A percentile compares a stretch with the other conserved stretches of the same genome.
These are phyloP conservation scores for Dicaeum eximium DNA, from an alignment of 2,113 vertebrate genomes.

Conservation along the genomic window DNA sequence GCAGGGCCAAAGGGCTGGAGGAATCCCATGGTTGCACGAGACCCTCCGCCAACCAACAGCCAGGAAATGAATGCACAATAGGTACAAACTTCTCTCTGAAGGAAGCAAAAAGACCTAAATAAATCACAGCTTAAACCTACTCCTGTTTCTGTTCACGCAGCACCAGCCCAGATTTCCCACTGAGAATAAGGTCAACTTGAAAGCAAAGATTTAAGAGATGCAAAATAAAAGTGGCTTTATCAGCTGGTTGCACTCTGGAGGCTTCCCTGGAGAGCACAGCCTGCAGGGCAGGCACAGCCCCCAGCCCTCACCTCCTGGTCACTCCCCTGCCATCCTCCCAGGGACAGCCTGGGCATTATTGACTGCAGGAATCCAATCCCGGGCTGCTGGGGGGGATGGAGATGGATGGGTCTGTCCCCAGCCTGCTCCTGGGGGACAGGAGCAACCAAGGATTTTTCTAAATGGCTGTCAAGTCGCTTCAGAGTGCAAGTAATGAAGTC, in stretches of 20 bases:
- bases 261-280: not conserved
- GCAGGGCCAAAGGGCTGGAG: not conserved
- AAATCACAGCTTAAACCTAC: not conserved
- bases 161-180: not conserved
- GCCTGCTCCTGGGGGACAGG: not conserved
- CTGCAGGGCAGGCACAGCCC: fast-evolving
- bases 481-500: not conserved
- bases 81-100: not conserved
- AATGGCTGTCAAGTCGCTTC: not conserved
- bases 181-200: not conserved
- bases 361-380: not conserved
- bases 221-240: not conserved
- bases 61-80: not conserved
- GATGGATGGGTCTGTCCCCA: not conserved
- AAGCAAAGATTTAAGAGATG: not conserved
- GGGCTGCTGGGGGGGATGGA: not conserved
- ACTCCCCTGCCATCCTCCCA: not conserved
- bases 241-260: not conserved
- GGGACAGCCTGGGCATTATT: not conserved
- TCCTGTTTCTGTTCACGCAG: not conserved
- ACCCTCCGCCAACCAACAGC: not conserved
- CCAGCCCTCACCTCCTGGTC: not conserved
- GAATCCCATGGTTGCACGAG: fast-evolving
- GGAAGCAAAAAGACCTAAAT: not conserved
- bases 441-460: not conserved